Evolutionary conservation across 2,888 invertebrate genomes (phyloP), one percentile per base, ranked within the genome.

Genomic region (Automeris io): DNA sequence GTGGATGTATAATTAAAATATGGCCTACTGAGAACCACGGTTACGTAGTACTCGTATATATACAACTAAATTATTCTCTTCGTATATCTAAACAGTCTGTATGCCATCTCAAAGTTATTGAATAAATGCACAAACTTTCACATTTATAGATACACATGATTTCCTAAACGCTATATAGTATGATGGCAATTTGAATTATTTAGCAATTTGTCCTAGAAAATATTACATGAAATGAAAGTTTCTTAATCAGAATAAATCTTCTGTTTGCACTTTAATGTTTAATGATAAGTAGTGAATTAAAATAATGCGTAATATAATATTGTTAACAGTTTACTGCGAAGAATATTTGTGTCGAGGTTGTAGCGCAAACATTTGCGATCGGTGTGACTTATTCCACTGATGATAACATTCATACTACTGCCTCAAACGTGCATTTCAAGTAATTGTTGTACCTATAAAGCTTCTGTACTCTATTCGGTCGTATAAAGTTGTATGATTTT

Each of bases 331-430:
- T 77, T 74, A 82, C 73, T 70, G 69, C 63, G 61, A 56, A 50
- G 36, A 13, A 22, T 18, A 40, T 36, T 36, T 33, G 79, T 85
- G 85, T 85, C 85, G 83, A 83, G 83, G 85, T 61, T 81, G 69
- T 53, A 65, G 61, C 62, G 57, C 62, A 57, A 62, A 65, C 69
- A 70, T 70, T 70, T 72, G 69, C 66, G 70, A 75, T 69, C 67
- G 61, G 61, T 65, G 58, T 21, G 8, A 12, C 29, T 29, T 37
- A 31, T 32, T 37, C 23, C 31, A 31, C 22, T 31, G 37, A 37
- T 38, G 33, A 38, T 33, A 38, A 33, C 21, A 12, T 33, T 33
- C 22, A 23, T 16, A 34, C 34, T 22, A 34, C 13, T 23, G 5
- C 4, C 23, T 18, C 11, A 16, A 34, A 34, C 13, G 21, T 34